These are phyloP conservation scores for Clarias gariepinus DNA, from an alignment of 2,113 vertebrate species.

Conservation along the genomic window DNA sequence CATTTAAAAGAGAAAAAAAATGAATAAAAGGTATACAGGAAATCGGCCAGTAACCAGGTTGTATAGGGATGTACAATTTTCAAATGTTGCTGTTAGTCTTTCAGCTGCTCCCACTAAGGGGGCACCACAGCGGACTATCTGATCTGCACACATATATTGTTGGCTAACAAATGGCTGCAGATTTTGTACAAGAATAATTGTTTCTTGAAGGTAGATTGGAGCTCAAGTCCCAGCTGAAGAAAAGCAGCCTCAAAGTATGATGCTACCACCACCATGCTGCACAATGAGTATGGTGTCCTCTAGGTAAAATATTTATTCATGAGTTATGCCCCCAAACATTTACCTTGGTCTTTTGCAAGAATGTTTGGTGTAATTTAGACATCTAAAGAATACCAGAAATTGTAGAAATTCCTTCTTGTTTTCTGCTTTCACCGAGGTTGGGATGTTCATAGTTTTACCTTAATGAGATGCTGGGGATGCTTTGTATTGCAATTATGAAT, in stretches of 20 bases:
- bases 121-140: too few relatives aligned
- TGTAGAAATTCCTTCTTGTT: too few relatives aligned
- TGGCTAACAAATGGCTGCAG: not conserved
- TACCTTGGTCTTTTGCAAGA: not conserved
- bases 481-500: not conserved
- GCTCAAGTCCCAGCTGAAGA: not conserved
- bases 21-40: too few relatives aligned
- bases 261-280: not conserved
- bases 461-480: not conserved
- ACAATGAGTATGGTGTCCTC: not conserved
- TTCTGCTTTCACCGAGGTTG: too few relatives aligned
- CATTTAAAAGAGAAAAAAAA: not conserved
- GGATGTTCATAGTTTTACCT: not conserved
- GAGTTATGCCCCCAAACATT: not conserved
- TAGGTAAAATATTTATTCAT: not conserved
- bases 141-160: too few relatives aligned
- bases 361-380: not conserved
- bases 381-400: not conserved
- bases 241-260: not conserved
- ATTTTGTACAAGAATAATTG: not conserved
- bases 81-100: too few relatives aligned
- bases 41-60: too few relatives aligned
- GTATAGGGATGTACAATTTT: too few relatives aligned
- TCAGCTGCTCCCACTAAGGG: too few relatives aligned
- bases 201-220: not conserved